Base-by-base conservation (phyloP, 2,888 invertebrate genomes). In the Xestia c-nigrum region DNA sequence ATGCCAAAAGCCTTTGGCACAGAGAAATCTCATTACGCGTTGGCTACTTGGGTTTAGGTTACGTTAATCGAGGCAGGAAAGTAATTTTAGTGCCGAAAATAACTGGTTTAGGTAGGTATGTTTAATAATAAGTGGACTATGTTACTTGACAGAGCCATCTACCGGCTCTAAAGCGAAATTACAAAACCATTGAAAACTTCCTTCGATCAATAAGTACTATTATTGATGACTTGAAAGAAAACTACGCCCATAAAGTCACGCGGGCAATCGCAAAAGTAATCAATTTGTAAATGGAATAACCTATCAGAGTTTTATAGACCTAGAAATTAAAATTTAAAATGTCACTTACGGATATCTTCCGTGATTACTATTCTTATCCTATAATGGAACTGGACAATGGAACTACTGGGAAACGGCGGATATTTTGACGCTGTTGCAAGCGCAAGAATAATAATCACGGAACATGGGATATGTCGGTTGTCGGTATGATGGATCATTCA, bases 21-120 rank as follows among this genome's bases (percentile, higher is more conserved):
- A n/a, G 64, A 71, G 59, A 52, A 63, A 65, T 46, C 47, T 84
- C 24, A 50, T 80, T 84, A 80, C 6, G 46, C 64, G 63, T 31
- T 7, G 21, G 47, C 19, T 40, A 43, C 31, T 55, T 74, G 14
- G 43, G 31, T 74, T 43, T 67, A 12, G 24, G 31, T 74, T 38
- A 24, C 19, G 16, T 21, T 78, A 40, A 52, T 47, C 5, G 47
- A 70, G 80, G 31, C 12, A 64, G 57, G 21, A 52, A 80, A 31
- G 50, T 50, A 46, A 73, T 80, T 72, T 47, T 19, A 38, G 31
- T 38, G 19, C 4, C 61, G 31, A 61, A 61, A 59, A 31, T 4
- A 38, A 31, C 19, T 61, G 31, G 19, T 61, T 61, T 19, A 9
- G 31, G 19, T 19, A 5, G 6, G 4, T n/a, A 31, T 21, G 16